These are phyloP conservation scores for Alethe diademata DNA, from an alignment of 2,113 vertebrate genomes.

Conservation along the genomic window DNA sequence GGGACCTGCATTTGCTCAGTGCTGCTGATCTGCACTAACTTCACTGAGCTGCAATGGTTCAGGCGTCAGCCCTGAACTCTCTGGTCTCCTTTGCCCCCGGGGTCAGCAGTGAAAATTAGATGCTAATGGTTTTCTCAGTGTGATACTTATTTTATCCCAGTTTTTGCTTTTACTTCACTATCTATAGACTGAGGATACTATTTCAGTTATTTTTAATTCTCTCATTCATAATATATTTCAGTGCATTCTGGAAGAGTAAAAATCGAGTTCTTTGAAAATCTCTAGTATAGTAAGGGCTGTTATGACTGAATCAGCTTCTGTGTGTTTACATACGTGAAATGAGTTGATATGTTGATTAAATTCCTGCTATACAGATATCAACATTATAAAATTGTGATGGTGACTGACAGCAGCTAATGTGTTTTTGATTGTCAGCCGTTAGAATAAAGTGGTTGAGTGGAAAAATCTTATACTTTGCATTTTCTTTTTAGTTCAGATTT, in stretches of 20 bases:
- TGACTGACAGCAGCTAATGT: constrained; percentile 21
- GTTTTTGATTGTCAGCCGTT: constrained; percentile 26
- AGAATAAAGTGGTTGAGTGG: background rate
- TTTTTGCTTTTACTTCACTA: background rate
- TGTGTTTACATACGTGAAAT: background rate
- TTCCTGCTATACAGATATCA: background rate
- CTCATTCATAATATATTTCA: background rate
- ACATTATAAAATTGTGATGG: background rate
- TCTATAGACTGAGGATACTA: background rate
- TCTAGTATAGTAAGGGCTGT: background rate
- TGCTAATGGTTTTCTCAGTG: background rate
- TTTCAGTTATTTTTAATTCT: background rate
- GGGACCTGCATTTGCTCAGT: background rate
- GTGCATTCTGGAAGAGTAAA: background rate
- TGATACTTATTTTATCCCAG: background rate
- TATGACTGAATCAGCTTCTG: background rate
- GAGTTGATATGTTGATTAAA: background rate
- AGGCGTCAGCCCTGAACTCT: background rate
- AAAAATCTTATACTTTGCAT: background rate
- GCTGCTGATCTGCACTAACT: background rate
- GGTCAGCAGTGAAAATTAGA: background rate
- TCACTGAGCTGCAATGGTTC: background rate
- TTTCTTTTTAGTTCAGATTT: background rate
- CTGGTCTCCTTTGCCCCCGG: background rate
- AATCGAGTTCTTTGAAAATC: background rate